These are phyloP conservation scores for Podarcis cretensis DNA, from an alignment of 2,113 vertebrate genomes.

Conservation along the genomic window DNA sequence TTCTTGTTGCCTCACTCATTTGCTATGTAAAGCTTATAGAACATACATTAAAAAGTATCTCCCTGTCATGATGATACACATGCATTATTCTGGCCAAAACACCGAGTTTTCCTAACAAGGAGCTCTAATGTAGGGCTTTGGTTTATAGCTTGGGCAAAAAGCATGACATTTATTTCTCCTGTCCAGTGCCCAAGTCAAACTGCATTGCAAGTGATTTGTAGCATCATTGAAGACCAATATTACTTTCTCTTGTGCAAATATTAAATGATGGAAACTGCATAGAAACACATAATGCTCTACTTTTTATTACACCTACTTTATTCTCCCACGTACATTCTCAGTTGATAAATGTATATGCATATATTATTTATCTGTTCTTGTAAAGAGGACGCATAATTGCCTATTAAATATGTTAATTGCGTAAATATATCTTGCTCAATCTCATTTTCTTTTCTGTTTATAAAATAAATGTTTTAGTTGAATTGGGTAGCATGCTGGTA, in stretches of 20 bases:
- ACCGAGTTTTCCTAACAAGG: background rate
- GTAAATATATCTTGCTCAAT: constrained; percentile 69
- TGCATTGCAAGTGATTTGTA: constrained; percentile 33
- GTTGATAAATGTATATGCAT: constrained; percentile 63
- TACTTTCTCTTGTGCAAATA: constrained; percentile 49
- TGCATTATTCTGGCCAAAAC: fast-evolving
- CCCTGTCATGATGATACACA: fast-evolving
- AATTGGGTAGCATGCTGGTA: constrained; percentile 35
- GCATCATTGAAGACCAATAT: constrained; percentile 39
- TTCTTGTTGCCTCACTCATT: background rate
- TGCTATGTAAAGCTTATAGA: background rate
- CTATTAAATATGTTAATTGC: constrained; percentile 73
- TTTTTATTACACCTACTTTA: constrained; percentile 45
- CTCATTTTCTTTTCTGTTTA: constrained; percentile 60
- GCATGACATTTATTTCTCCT: background rate
- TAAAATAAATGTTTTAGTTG: constrained; percentile 62
- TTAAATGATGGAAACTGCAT: constrained; percentile 42
- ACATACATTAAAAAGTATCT: fast-evolving
- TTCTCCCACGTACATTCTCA: constrained; percentile 29
- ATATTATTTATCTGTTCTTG: constrained; percentile 61
- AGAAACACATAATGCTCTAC: constrained; percentile 12
- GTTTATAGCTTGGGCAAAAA: background rate
- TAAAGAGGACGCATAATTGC: constrained; percentile 55
- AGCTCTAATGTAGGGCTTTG: background rate
- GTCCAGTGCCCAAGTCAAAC: background rate